Evolutionary conservation across 2,113 vertebrate genomes (phyloP).

Genomic region (Osmerus mordax): DNA sequence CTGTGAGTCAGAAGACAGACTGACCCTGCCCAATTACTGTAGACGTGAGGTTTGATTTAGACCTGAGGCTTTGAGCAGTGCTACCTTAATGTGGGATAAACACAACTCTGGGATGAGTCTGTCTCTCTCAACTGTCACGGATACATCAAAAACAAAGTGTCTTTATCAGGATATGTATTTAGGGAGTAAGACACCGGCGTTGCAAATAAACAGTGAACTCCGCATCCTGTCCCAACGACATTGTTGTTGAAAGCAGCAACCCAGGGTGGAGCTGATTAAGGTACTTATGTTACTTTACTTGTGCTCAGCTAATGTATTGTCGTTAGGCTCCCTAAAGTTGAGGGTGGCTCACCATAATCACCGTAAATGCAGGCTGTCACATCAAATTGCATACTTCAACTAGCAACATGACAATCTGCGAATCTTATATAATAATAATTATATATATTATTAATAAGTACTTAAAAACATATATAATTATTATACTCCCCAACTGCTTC

Average conservation of each 20-base stretch:
- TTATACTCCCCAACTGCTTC: too few species aligned
- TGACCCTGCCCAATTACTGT: constrained; percentile 46
- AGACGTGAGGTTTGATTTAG: constrained; percentile 50
- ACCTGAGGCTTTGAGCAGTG: constrained; percentile 20
- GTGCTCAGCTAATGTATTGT: too few species aligned
- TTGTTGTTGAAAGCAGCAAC: not conserved
- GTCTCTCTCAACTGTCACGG: too few species aligned
- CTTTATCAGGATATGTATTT: not conserved
- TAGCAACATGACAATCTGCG: too few species aligned
- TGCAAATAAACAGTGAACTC: not conserved
- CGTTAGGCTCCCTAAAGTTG: not conserved
- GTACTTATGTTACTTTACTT: too few species aligned
- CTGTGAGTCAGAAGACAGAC: constrained; percentile 56
- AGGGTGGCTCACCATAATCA: not conserved
- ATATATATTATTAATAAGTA: too few species aligned
- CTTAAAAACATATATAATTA: too few species aligned
- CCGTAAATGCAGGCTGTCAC: too few species aligned
- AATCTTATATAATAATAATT: too few species aligned
- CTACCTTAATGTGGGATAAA: not conserved
- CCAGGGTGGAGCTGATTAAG: too few species aligned
- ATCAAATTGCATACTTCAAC: too few species aligned
- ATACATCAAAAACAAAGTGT: not conserved
- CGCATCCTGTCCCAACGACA: not conserved
- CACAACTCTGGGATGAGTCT: too few species aligned
- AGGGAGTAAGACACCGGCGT: not conserved